A percentile compares a stretch with the other conserved stretches of the same genome.
These are phyloP conservation scores for Gymnobelideus leadbeateri DNA, from an alignment of 2,113 vertebrate genomes.

Conservation along the genomic window DNA sequence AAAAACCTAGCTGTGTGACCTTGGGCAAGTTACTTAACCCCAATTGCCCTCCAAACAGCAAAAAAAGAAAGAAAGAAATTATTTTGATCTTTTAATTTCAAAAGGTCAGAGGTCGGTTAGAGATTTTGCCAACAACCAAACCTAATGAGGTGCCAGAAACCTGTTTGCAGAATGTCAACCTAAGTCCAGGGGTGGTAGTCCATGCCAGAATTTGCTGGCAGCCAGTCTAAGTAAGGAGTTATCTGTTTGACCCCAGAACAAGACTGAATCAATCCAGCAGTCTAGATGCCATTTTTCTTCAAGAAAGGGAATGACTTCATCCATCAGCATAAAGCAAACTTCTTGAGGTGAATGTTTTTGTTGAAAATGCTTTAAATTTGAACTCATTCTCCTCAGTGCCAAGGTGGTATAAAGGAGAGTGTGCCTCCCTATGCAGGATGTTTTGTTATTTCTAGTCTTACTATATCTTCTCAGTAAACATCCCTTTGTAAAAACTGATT, in stretches of 20 bases:
- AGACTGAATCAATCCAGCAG: not conserved
- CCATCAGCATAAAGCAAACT: not conserved
- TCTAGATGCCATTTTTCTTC: not conserved
- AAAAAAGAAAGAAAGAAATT: too few species aligned
- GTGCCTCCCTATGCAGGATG: not conserved
- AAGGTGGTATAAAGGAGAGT: not conserved
- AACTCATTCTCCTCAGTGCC: not conserved
- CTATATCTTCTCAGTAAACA: not conserved
- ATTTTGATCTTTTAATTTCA: not conserved
- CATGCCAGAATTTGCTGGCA: not conserved
- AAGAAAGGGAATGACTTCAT: not conserved
- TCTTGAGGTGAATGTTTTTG: not conserved
- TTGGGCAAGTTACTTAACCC: too few species aligned
- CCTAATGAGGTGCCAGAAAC: not conserved
- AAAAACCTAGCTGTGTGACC: too few species aligned
- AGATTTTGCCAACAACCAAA: not conserved
- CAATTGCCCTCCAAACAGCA: too few species aligned
- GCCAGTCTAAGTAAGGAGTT: not conserved
- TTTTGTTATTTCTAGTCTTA: not conserved
- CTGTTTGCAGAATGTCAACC: not conserved
- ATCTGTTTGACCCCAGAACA: not conserved
- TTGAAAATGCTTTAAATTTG: not conserved
- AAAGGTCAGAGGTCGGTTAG: not conserved
- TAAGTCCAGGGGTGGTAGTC: not conserved
- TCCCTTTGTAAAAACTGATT: not conserved